Evolutionary conservation across 2,888 invertebrate genomes (phyloP).

Genomic region (Hermodice carunculata): DNA sequence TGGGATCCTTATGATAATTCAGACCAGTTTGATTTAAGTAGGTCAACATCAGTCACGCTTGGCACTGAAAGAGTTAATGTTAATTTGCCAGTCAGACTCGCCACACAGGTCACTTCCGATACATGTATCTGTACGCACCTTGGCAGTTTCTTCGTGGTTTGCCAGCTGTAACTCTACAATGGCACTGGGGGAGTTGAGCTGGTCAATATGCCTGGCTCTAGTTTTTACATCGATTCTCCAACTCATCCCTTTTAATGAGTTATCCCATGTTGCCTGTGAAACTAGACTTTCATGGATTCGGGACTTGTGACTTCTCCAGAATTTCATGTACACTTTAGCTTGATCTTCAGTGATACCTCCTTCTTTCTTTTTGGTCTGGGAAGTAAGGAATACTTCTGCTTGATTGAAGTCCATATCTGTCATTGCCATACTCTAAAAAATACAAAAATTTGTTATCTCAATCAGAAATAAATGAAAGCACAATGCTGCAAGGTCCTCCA

Average conservation of each 20-base stretch:
- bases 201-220: neutral
- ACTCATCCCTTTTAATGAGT: slow-evolving; percentile 55
- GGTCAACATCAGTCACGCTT: no score
- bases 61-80: no score
- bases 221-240: slow-evolving; percentile 64
- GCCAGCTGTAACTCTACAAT: slow-evolving; percentile 7
- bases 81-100: no score
- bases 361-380: slow-evolving; percentile 61
- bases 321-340: slow-evolving; percentile 59
- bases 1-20: no score
- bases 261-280: slow-evolving; percentile 59
- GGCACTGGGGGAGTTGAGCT: neutral
- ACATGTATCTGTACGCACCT: no score
- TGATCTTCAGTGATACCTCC: slow-evolving; percentile 62
- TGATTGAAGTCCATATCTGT: slow-evolving; percentile 67
- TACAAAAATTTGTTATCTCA: neutral
- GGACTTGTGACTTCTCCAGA: slow-evolving; percentile 64
- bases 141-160: no score
- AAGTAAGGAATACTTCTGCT: slow-evolving; percentile 63
- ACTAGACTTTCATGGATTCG: slow-evolving; percentile 63
- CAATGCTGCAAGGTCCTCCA: no score
- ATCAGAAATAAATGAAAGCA: neutral
- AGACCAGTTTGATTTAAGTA: no score
- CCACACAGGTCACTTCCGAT: no score
- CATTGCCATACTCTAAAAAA: slow-evolving; percentile 61